Evolutionary conservation across 1,140 invertebrate species (phyloP).

Genomic region (Rhizoglyphus robini): DNA sequence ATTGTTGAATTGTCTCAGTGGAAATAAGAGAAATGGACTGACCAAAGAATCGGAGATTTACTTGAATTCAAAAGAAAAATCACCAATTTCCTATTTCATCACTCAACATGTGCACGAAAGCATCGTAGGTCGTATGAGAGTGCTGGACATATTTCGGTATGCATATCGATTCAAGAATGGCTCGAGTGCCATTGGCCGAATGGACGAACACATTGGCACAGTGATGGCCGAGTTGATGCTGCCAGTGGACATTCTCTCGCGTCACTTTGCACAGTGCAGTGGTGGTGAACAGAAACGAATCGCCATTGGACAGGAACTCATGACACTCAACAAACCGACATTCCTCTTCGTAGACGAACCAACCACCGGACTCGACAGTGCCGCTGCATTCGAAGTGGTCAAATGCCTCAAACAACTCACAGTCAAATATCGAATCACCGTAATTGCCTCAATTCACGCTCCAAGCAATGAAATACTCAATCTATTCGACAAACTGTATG

Average conservation of each 20-base stretch:
- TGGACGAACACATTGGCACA: background rate
- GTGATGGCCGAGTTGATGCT: background rate
- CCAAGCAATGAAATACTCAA: constrained; percentile 21
- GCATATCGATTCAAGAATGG: constrained; percentile 10
- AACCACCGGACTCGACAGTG: constrained; percentile 19
- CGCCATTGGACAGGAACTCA: constrained; percentile 19
- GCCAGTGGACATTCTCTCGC: background rate
- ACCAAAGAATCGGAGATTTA: background rate
- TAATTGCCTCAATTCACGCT: constrained; percentile 22
- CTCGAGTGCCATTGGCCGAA: background rate
- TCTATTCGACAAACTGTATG: constrained; percentile 21
- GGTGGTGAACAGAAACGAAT: constrained; percentile 18
- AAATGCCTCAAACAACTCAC: background rate
- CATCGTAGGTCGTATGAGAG: background rate
- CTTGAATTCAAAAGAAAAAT: background rate
- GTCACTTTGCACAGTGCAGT: background rate
- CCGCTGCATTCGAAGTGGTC: background rate
- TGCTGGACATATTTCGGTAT: background rate
- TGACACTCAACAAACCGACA: background rate
- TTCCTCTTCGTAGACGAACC: constrained; percentile 20
- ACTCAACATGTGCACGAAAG: constrained; percentile 7
- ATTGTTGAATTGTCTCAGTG: background rate
- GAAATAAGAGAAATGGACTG: background rate
- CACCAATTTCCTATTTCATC: background rate
- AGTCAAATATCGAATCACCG: constrained; percentile 10